These are phyloP conservation scores for Eretmodus cyanostictus DNA, from an alignment of 2,113 vertebrate species.

Conservation along the genomic window DNA sequence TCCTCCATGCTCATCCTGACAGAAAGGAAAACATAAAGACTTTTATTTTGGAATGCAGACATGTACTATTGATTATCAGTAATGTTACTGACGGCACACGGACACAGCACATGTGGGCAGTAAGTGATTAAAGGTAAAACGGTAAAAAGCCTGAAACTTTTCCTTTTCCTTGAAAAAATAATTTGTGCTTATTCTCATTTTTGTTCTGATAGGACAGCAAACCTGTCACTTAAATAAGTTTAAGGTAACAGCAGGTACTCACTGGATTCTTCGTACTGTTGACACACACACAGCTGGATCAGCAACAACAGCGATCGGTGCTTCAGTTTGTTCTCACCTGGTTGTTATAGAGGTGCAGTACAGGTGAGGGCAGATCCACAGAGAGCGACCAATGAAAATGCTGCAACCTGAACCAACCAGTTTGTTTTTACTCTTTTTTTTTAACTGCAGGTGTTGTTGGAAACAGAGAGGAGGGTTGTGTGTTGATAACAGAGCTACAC, in stretches of 20 bases:
- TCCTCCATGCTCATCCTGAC: not conserved
- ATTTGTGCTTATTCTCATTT: not conserved
- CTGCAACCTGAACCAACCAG: not conserved
- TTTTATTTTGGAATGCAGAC: not conserved
- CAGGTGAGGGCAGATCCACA: not conserved
- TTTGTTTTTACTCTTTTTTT: not conserved
- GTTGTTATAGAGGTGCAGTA: rapidly evolving
- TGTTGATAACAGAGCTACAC: not conserved
- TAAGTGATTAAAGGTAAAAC: rapidly evolving
- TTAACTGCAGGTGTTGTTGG: not conserved
- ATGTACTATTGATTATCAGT: rapidly evolving
- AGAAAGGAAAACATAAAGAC: not conserved
- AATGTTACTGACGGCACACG: not conserved
- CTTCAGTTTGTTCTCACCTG: not conserved
- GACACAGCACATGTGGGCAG: not conserved
- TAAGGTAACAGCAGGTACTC: not conserved
- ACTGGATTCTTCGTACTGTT: rapidly evolving
- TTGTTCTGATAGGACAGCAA: not conserved
- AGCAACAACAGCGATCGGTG: rapidly evolving
- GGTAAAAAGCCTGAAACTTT: rapidly evolving
- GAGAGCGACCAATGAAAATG: not conserved
- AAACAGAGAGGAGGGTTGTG: rapidly evolving
- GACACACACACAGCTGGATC: not conserved
- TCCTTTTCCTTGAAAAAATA: rapidly evolving
- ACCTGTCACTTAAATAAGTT: rapidly evolving